Base-by-base conservation (phyloP, 2,888 invertebrate genomes). In the Chalcis sispes region DNA sequence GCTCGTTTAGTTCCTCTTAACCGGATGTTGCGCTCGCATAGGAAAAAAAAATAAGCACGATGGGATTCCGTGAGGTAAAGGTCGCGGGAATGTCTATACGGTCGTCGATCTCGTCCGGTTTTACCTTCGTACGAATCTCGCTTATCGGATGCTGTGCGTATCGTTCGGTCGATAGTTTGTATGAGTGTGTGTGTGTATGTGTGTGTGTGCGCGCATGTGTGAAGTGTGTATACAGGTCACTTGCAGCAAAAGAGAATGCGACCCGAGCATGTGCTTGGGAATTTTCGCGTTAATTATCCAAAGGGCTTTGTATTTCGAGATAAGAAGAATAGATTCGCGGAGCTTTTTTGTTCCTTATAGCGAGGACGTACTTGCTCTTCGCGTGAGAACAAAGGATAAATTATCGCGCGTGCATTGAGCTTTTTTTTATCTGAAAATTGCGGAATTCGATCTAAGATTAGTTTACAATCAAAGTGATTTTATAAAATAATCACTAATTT, bases 221-320 rank as follows among this genome's bases (percentile, higher is more conserved):
- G 46, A n/a, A n/a, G n/a, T n/a, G n/a, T n/a, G n/a, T n/a, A n/a
- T n/a, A n/a, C n/a, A n/a, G n/a, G n/a, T n/a, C n/a, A n/a, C n/a
- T n/a, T n/a, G n/a, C n/a, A n/a, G n/a, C n/a, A n/a, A n/a, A n/a
- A n/a, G n/a, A n/a, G n/a, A 36, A 36, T 59, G 15, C 29, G 48
- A 42, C 32, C 18, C 42, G 32, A 8, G n/a, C n/a, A 1, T 8
- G 15, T 23, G 7, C 25, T 64, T 32, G 27, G 48, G 56, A 7
- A 61, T 70, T 50, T 36, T 50, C 23, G 23, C 52, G 58, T 48
- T 65, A 65, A 72, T 72, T 72, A 65, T 59, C 64, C 36, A 29
- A 25, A n/a, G 32, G 32, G 32, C 8, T 15, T 42, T 42, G n/a
- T 72, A 65, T 72, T 65, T 48, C 4, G 42, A 48, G 58, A 72